Base-by-base conservation (phyloP, 2,113 vertebrate genomes). In the Leptobrachium leishanense region DNA sequence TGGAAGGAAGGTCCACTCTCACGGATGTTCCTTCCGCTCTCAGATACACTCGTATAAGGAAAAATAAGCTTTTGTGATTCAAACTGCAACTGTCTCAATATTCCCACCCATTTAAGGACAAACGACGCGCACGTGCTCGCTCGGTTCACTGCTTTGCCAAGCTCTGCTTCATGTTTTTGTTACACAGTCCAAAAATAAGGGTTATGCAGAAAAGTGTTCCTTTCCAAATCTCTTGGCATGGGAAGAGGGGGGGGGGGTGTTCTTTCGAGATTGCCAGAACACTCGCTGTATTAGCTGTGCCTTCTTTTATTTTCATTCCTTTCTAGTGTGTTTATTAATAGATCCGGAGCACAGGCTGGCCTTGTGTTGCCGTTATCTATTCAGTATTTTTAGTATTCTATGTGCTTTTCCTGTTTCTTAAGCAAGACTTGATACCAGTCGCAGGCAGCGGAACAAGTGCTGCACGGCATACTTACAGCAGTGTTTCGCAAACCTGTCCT, bases 261-360 rank as follows among this genome's bases (percentile, higher is more conserved):
- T 76, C 64, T 43, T 84, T 9, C 39, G 43, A 0, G 0, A 71
- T 42, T 83, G 81, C 82, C 78, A 0, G 71, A 82, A 82, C 43
- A 76, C 70, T 72, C 74, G 42, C 68, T 76, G 74, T 63, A 70
- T 74, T 63, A 79, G 6, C 72, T 62, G 15, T 39, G 1, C 66
- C 63, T 66, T 83, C 74, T 75, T 76, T 54, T 84, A 10, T 74
- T 75, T 74, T 77, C 68, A 53, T 79, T 80, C 84, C 81, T 87
- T 75, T 79, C 84, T 83, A 84, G 82, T 85, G 80, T 89, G 82
- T 89, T 31, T 87, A 86, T 86, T 84, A 84, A 83, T 72, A 78
- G 83, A 87, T 83, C 70, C 64, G 72, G 69, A 83, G 77, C 89
- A 85, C 90, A 87, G 92, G 92, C 92, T 89, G 92, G 92, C 76